phyloP scores from a whole-genome alignment of 2,797 vertebrate species.

The Semotilus atromaculatus region DNA sequence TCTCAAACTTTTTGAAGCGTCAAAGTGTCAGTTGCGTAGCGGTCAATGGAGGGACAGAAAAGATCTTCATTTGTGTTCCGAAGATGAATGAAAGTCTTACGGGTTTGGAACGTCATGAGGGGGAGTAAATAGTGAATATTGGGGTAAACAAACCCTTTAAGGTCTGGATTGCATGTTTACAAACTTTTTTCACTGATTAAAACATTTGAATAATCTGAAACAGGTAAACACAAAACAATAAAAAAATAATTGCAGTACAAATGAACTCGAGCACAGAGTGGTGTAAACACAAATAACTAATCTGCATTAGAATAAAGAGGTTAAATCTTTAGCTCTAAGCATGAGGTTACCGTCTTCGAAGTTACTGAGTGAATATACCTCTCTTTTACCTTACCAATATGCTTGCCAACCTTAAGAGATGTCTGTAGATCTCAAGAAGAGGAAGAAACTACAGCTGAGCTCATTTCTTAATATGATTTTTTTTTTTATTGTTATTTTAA shows the following conservation, averaged over 20 bases:
- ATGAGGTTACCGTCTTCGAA: not conserved
- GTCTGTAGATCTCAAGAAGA: not conserved
- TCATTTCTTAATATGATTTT: not conserved
- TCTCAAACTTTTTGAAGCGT: no score
- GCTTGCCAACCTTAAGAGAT: not conserved
- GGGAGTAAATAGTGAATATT: no score
- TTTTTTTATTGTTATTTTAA: not conserved
- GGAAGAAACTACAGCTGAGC: not conserved
- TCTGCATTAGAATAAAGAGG: conserved; percentile 23
- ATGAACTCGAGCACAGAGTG: conserved; percentile 9
- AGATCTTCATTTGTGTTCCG: no score
- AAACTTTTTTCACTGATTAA: not conserved
- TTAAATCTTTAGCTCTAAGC: conserved; percentile 22
- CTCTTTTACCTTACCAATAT: not conserved
- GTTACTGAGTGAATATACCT: not conserved
- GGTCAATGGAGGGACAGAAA: no score
- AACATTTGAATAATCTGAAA: conserved; percentile 15
- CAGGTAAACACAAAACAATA: not conserved
- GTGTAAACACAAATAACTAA: conserved; percentile 24
- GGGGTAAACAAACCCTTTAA: not conserved
- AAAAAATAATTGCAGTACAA: not conserved
- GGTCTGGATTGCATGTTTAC: not conserved
- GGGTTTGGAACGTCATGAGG: not conserved
- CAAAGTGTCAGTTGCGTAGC: no score
- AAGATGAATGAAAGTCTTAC: not conserved